Evolutionary conservation across 2,888 invertebrate species (phyloP).

Genomic region (Hemicrepidius hirtus): DNA sequence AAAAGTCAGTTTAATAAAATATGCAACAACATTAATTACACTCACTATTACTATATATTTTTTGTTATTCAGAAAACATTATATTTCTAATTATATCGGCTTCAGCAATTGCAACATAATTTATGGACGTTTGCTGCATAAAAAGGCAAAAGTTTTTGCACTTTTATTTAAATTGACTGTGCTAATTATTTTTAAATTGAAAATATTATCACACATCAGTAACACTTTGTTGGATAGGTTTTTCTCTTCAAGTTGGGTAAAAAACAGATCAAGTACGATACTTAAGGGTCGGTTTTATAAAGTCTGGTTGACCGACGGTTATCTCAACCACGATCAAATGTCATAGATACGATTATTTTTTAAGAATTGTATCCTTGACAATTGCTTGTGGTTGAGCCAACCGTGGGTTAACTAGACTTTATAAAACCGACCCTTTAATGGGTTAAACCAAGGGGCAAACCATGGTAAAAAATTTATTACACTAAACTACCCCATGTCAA

Average conservation of each 20-base stretch:
- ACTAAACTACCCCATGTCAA: too few species aligned
- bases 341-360: too few species aligned
- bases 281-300: too few species aligned
- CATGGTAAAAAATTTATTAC: too few species aligned
- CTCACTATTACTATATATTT: constrained; percentile 6
- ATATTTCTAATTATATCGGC: constrained; percentile 19
- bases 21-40: constrained; percentile 25
- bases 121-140: constrained; percentile 42
- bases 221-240: constrained; percentile 3
- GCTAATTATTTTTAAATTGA: constrained; percentile 28
- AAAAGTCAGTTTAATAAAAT: constrained; percentile 32
- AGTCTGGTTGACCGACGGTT: too few species aligned
- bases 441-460: too few species aligned
- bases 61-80: constrained; percentile 17
- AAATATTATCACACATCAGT: constrained; percentile 41
- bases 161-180: constrained; percentile 42
- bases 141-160: constrained; percentile 44
- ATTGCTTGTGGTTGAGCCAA: too few species aligned
- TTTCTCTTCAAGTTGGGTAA: background rate
- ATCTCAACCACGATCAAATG: too few species aligned
- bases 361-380: too few species aligned
- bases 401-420: too few species aligned
- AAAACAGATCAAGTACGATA: too few species aligned
- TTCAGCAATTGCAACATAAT: constrained; percentile 31
- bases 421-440: too few species aligned